phyloP scores from a whole-genome alignment of 2,888 invertebrate genomes.

The Spatulosminthurus flaviceps region DNA sequence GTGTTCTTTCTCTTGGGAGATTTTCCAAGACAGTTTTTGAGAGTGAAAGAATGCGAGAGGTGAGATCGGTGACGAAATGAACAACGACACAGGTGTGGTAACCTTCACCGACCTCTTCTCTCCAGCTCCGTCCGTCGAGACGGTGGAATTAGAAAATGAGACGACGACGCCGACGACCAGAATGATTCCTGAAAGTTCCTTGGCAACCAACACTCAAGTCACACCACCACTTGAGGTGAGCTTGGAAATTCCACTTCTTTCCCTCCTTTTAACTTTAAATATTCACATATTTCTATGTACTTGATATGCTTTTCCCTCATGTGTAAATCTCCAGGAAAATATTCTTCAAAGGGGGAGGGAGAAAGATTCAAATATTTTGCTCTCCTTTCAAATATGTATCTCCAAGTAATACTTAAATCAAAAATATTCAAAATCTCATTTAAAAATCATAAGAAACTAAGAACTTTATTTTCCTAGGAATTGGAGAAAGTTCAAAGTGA shows the following conservation, averaged over 20 bases:
- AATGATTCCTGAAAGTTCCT: constrained; percentile 51
- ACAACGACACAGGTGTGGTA: constrained; percentile 54
- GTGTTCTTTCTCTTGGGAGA: neutral
- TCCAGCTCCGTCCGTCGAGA: constrained; percentile 53
- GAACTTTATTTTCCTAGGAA: no score
- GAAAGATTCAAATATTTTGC: no score
- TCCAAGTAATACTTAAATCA: no score
- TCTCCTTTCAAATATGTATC: no score
- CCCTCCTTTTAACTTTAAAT: no score
- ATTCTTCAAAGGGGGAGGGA: no score
- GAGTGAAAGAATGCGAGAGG: neutral
- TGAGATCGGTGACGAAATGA: constrained; percentile 49
- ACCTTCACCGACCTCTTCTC: constrained; percentile 52
- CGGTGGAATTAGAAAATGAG: constrained; percentile 54
- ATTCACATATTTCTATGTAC: no score
- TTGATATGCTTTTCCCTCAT: no score
- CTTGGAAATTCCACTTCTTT: neutral
- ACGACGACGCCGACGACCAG: constrained; percentile 60
- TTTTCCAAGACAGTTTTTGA: neutral
- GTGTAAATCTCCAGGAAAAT: no score
- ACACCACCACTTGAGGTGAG: constrained; percentile 61
- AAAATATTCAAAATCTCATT: no score
- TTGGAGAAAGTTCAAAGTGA: no score
- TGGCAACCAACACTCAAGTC: constrained; percentile 50
- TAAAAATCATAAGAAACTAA: no score